Conservation (phyloP, 2,888 invertebrate species). For the Pandemis heparana region DNA sequence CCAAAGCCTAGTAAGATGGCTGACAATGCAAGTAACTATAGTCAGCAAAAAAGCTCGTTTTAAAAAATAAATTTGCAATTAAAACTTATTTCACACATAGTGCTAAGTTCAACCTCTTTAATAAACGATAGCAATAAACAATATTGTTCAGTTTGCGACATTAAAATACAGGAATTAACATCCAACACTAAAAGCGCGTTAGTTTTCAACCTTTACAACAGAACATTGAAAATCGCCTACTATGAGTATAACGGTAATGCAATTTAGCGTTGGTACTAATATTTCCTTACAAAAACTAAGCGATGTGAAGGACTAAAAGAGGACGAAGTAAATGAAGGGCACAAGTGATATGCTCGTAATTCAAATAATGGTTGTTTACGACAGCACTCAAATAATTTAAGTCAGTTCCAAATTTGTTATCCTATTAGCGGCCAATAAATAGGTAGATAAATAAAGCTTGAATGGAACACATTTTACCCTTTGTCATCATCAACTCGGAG, state of each 20-base stretch:
- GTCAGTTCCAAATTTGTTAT: background rate
- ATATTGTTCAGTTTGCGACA: too few relatives aligned
- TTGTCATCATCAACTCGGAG: background rate
- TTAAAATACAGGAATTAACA: background rate
- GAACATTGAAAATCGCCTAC: background rate
- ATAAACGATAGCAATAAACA: too few relatives aligned
- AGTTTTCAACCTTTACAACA: too few relatives aligned
- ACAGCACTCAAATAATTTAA: background rate
- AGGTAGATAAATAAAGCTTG: background rate
- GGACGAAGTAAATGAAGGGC: background rate
- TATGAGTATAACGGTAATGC: background rate
- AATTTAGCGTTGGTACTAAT: background rate
- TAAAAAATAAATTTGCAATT: too few relatives aligned
- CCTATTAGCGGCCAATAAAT: background rate
- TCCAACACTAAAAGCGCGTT: background rate
- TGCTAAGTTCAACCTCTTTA: too few relatives aligned
- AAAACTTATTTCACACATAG: too few relatives aligned
- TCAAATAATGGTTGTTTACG: background rate
- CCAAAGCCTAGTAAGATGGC: too few relatives aligned
- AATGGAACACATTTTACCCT: background rate
- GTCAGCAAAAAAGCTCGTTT: too few relatives aligned
- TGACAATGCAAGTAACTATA: too few relatives aligned
- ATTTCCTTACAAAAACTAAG: background rate
- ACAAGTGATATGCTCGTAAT: background rate
- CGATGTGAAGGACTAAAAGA: background rate